phyloP scores from a whole-genome alignment of 2,888 invertebrate genomes.

The Amaurobius ferox region DNA sequence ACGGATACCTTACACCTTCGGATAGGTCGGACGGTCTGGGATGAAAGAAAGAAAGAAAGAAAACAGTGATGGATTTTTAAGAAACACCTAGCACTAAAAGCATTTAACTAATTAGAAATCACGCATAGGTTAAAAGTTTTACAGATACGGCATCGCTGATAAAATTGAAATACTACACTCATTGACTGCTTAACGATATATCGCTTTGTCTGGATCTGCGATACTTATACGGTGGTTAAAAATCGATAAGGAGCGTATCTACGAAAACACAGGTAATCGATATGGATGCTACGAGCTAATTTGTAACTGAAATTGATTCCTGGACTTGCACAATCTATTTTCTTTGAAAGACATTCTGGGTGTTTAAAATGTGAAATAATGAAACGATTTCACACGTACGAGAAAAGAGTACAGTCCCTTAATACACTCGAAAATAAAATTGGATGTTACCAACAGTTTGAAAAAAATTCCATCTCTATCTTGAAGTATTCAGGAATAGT shows the following conservation, averaged over 20 bases:
- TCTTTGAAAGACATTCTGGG: neutral
- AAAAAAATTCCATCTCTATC: no score
- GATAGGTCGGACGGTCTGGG: no score
- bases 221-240: slow-evolving; percentile 50
- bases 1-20: no score
- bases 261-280: slow-evolving; percentile 46
- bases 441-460: no score
- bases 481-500: no score
- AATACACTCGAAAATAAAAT: no score
- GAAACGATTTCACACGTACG: neutral
- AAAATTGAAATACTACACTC: neutral
- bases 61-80: no score
- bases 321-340: neutral
- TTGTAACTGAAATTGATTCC: slow-evolving; percentile 40
- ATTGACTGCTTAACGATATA: neutral
- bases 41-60: no score
- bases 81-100: no score
- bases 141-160: no score
- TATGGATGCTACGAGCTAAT: slow-evolving; percentile 48
- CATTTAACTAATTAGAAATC: no score
- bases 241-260: slow-evolving; percentile 55
- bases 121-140: no score
- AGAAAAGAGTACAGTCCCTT: neutral
- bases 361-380: neutral
- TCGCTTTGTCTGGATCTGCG: slow-evolving; percentile 6